Conservation (phyloP, 2,797 vertebrate species). For the Lithobates pipiens region DNA sequence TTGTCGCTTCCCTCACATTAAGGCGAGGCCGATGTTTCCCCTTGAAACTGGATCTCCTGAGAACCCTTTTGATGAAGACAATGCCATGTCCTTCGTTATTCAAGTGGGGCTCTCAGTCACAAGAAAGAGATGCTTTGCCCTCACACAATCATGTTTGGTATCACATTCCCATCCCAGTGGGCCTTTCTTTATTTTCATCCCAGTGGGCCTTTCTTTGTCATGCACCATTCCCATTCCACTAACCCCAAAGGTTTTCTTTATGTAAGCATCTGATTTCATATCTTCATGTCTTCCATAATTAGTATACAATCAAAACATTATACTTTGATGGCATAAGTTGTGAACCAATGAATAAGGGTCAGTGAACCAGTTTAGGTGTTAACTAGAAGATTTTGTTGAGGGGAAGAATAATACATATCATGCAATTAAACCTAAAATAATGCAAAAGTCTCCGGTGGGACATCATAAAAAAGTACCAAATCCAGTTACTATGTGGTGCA, state of each 20-base stretch:
- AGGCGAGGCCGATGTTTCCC: conserved; percentile 34
- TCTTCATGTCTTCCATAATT: conserved; percentile 13
- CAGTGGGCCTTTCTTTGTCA: conserved; percentile 8
- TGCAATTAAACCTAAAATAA: too few relatives aligned
- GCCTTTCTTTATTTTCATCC: conserved; percentile 9
- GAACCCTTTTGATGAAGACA: conserved; percentile 60
- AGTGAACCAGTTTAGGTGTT: background rate
- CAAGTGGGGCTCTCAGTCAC: conserved; percentile 55
- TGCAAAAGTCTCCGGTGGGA: too few relatives aligned
- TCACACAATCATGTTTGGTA: conserved; percentile 39
- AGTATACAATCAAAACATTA: background rate
- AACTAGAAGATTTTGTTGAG: background rate
- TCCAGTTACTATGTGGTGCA: too few relatives aligned
- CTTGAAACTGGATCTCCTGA: conserved; percentile 58
- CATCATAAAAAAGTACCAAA: too few relatives aligned
- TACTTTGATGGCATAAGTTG: background rate
- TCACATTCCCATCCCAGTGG: conserved; percentile 28
- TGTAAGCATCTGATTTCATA: conserved; percentile 39
- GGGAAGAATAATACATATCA: too few relatives aligned
- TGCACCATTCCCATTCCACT: conserved; percentile 1
- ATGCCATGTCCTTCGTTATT: conserved; percentile 48
- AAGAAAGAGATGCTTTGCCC: conserved; percentile 38
- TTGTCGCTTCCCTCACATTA: conserved; percentile 43
- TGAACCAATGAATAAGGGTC: background rate
- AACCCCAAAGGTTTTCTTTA: conserved; percentile 5